Evolutionary conservation across 2,888 invertebrate species (phyloP).

Genomic region (Leucoma salicis): DNA sequence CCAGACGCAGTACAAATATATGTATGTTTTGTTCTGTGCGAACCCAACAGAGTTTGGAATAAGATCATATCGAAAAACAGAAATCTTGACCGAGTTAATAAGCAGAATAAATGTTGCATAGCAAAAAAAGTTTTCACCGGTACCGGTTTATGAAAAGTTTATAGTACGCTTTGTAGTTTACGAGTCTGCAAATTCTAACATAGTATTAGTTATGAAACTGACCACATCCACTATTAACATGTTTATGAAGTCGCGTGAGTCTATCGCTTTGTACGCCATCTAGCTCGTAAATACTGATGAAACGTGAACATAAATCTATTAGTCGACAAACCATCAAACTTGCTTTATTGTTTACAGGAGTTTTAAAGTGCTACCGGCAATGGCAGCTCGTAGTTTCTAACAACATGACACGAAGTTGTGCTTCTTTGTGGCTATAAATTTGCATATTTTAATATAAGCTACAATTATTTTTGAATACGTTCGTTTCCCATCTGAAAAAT

Average conservation of each 20-base stretch:
- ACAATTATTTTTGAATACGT: too few species aligned
- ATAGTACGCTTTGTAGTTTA: neutral
- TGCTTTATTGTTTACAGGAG: conserved; percentile 41
- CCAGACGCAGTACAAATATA: too few species aligned
- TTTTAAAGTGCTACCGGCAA: conserved; percentile 23
- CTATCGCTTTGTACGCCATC: neutral
- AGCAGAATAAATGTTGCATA: too few species aligned
- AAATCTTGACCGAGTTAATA: too few species aligned
- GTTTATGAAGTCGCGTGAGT: conserved; percentile 3
- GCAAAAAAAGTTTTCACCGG: too few species aligned
- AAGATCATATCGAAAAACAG: too few species aligned
- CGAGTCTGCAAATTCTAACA: neutral
- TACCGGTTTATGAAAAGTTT: neutral
- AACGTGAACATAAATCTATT: conserved; percentile 53
- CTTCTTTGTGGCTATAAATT: neutral
- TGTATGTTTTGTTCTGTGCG: too few species aligned
- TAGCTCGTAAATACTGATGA: conserved; percentile 31
- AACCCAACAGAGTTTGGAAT: too few species aligned
- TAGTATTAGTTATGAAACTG: neutral
- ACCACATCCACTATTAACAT: neutral
- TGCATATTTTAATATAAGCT: too few species aligned
- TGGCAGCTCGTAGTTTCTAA: neutral
- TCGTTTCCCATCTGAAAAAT: too few species aligned
- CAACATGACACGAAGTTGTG: neutral
- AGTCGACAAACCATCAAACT: conserved; percentile 47